These are phyloP conservation scores for Melanostoma mellinum DNA, from an alignment of 2,888 invertebrate species.

Conservation along the genomic window DNA sequence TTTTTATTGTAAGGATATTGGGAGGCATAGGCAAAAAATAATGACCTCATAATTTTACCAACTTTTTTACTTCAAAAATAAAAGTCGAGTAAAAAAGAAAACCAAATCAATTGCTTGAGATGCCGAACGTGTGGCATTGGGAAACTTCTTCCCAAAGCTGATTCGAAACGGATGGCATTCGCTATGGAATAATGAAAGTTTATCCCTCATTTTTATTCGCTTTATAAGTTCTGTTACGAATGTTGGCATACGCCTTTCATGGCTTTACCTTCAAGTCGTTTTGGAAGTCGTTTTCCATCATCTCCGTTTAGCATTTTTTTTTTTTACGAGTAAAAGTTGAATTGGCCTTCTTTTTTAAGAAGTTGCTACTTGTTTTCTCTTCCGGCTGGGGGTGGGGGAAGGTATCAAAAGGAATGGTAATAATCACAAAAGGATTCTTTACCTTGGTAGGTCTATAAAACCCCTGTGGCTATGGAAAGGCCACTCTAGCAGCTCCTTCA, in stretches of 20 bases:
- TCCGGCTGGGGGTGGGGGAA: neutral
- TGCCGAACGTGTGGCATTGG: neutral
- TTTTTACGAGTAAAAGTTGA: no score
- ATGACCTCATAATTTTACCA: constrained; percentile 5
- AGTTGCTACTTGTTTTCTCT: neutral
- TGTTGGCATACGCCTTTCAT: no score
- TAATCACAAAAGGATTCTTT: constrained; percentile 15
- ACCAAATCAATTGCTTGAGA: constrained; percentile 3
- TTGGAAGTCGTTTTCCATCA: no score
- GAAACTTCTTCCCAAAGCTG: neutral
- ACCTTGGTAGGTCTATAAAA: neutral
- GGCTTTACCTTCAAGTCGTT: no score
- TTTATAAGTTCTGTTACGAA: no score
- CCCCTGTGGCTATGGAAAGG: no score
- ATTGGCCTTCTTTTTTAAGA: no score
- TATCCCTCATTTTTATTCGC: neutral
- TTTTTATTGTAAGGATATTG: constrained; percentile 7
- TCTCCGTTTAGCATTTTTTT: no score
- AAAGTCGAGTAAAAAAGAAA: neutral
- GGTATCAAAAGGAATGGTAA: neutral
- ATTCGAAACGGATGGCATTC: constrained; percentile 1
- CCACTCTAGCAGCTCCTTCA: no score
- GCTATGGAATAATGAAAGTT: constrained; percentile 1
- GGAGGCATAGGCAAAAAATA: constrained; percentile 9
- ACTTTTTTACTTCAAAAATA: neutral